A percentile compares a stretch with the other conserved stretches of the same genome.
Evolutionary conservation across 2,888 invertebrate genomes (phyloP).

Genomic region (Noctua pronuba): DNA sequence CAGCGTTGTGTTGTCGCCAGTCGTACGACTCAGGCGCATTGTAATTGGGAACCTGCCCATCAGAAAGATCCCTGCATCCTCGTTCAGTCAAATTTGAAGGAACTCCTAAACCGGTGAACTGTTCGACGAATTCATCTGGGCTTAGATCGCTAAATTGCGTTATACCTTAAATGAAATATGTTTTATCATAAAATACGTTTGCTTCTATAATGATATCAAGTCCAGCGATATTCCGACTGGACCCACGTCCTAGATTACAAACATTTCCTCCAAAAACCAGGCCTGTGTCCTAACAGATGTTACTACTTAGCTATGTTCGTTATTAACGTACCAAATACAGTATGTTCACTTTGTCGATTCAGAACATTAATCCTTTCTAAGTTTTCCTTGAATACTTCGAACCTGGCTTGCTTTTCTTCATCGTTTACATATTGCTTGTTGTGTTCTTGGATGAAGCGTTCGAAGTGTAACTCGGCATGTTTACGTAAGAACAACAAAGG

Average conservation of each 20-base stretch:
- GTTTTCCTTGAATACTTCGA: constrained; percentile 46
- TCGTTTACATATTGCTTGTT: constrained; percentile 30
- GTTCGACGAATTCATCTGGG: constrained; percentile 33
- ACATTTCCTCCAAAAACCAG: too few species aligned
- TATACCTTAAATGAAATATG: constrained; percentile 45
- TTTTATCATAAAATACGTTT: neutral
- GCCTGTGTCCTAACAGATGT: neutral
- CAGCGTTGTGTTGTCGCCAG: constrained; percentile 94
- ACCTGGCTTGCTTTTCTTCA: constrained; percentile 36
- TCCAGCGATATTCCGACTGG: too few species aligned
- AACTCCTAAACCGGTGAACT: constrained; percentile 19
- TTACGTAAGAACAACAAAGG: constrained; percentile 8
- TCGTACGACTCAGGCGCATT: constrained; percentile 82
- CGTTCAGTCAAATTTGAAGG: neutral
- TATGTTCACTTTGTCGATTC: constrained; percentile 27
- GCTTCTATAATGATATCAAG: neutral
- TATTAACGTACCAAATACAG: constrained; percentile 39
- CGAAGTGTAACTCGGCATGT: constrained; percentile 30
- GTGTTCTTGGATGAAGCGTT: constrained; percentile 37
- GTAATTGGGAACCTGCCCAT: constrained; percentile 29
- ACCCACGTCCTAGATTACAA: too few species aligned
- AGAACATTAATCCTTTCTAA: constrained; percentile 19
- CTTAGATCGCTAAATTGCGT: constrained; percentile 55
- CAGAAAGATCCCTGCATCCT: constrained; percentile 13
- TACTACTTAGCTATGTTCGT: neutral